Conservation (phyloP, 2,888 invertebrate species). For the Cryptocheilus praepositus region DNA sequence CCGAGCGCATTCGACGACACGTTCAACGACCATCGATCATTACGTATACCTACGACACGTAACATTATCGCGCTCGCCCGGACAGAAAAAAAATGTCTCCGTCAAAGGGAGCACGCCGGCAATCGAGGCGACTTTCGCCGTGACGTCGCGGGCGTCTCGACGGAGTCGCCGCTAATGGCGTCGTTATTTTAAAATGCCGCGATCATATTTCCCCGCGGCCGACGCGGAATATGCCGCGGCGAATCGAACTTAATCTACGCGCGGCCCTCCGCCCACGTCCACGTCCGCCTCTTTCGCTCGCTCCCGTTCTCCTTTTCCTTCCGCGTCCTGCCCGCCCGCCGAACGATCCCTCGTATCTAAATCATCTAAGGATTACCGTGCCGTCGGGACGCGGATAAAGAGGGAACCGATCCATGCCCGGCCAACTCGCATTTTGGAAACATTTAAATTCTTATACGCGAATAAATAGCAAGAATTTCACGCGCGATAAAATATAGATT, state of each 20-base stretch:
- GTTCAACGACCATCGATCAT: not conserved
- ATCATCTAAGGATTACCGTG: constrained; percentile 71
- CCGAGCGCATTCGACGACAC: constrained; percentile 18
- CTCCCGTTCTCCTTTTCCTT: constrained; percentile 25
- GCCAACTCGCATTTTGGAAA: constrained; percentile 69
- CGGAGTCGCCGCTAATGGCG: constrained; percentile 67
- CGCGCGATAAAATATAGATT: constrained; percentile 76
- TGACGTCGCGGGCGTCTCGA: constrained; percentile 8
- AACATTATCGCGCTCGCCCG: constrained; percentile 1
- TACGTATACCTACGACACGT: constrained; percentile 23
- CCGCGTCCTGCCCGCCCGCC: constrained; percentile 12
- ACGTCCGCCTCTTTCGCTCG: constrained; percentile 34
- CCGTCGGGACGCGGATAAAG: constrained; percentile 23
- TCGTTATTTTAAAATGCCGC: constrained; percentile 73
- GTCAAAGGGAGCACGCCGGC: constrained; percentile 41
- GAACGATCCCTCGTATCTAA: constrained; percentile 66
- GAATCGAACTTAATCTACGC: constrained; percentile 70
- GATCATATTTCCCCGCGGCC: constrained; percentile 66
- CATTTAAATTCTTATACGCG: constrained; percentile 76
- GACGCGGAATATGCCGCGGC: constrained; percentile 64
- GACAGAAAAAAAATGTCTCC: not conserved
- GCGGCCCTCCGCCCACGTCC: constrained; percentile 49
- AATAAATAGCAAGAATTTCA: constrained; percentile 76
- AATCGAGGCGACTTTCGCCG: constrained; percentile 9
- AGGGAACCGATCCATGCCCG: constrained; percentile 41